Evolutionary conservation across 2,888 invertebrate genomes (phyloP).

Genomic region (Rhogogaster chlorosoma): DNA sequence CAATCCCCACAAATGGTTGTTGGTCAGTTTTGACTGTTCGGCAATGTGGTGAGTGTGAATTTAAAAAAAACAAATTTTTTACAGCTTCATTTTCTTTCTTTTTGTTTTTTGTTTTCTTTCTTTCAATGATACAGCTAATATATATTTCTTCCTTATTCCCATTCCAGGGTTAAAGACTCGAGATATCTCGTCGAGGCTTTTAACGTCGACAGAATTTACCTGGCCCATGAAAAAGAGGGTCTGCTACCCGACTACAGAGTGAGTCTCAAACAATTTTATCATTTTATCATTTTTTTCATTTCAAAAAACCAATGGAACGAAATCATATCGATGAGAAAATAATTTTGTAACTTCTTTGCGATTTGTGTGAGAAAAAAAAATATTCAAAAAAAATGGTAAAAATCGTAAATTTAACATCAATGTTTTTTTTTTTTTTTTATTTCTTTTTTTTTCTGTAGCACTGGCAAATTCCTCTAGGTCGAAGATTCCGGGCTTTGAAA

Average conservation of each 20-base stretch:
- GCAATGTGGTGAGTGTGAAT: slow-evolving; percentile 86
- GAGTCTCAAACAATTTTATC: slow-evolving; percentile 63
- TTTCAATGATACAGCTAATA: not conserved
- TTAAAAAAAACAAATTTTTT: not conserved
- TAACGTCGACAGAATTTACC: slow-evolving; percentile 93
- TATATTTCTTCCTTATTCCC: not conserved
- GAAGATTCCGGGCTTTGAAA: slow-evolving; percentile 93
- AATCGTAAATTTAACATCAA: no score
- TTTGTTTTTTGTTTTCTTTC: not conserved
- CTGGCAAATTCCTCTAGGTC: slow-evolving; percentile 93
- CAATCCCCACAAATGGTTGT: slow-evolving; percentile 97
- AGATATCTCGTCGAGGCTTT: slow-evolving; percentile 91
- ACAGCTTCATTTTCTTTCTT: not conserved
- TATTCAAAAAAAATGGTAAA: not conserved
- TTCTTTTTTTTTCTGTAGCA: slow-evolving; percentile 82
- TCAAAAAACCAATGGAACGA: no score
- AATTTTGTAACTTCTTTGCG: no score
- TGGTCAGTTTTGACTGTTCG: slow-evolving; percentile 97
- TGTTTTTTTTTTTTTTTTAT: not conserved
- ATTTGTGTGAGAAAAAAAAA: not conserved
- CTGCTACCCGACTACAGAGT: slow-evolving; percentile 83
- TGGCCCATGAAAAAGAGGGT: slow-evolving; percentile 86
- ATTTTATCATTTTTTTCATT: no score
- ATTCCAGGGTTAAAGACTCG: slow-evolving; percentile 87
- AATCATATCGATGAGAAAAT: no score